Percentiles rank a stretch among this genome's conserved stretches.
phyloP scores from a whole-genome alignment of 1,140 invertebrate species.

The Drosophila obscura region DNA sequence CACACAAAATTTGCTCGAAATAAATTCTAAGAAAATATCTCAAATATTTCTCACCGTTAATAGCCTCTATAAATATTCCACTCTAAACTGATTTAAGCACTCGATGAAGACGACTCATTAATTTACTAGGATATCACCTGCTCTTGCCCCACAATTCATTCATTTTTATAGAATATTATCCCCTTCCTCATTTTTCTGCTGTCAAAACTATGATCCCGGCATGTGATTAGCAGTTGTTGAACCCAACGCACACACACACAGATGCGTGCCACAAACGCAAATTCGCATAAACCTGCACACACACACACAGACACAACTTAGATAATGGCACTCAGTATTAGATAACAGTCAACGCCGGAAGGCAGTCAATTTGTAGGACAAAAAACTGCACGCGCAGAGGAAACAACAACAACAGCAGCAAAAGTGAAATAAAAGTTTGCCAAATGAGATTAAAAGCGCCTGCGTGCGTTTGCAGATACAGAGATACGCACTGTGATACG shows the following conservation, averaged over 20 bases:
- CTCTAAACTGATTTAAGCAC: constrained; percentile 26
- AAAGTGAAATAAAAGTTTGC: constrained; percentile 41
- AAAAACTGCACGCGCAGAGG: constrained; percentile 43
- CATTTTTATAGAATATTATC: constrained; percentile 11
- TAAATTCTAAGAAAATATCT: constrained; percentile 4
- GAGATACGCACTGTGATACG: constrained; percentile 40
- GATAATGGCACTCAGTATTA: constrained; percentile 60
- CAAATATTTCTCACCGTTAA: constrained; percentile 17
- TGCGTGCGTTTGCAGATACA: constrained; percentile 45
- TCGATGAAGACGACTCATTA: constrained; percentile 20
- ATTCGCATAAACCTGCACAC: constrained; percentile 17
- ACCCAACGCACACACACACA: constrained; percentile 51
- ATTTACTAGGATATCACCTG: constrained; percentile 39
- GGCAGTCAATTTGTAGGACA: constrained; percentile 48
- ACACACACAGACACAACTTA: constrained; percentile 33
- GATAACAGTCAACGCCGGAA: constrained; percentile 58
- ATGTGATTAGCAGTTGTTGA: constrained; percentile 79
- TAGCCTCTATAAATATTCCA: constrained; percentile 38
- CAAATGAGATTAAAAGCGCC: constrained; percentile 47
- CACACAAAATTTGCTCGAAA: no score
- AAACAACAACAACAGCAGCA: constrained; percentile 4
- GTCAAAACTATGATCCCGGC: constrained; percentile 45
- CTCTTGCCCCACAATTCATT: constrained; percentile 27
- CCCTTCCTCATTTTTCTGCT: constrained; percentile 12
- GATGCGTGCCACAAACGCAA: constrained; percentile 30